Evolutionary conservation across 2,888 invertebrate genomes (phyloP).

Genomic region (Phengaris alcon): DNA sequence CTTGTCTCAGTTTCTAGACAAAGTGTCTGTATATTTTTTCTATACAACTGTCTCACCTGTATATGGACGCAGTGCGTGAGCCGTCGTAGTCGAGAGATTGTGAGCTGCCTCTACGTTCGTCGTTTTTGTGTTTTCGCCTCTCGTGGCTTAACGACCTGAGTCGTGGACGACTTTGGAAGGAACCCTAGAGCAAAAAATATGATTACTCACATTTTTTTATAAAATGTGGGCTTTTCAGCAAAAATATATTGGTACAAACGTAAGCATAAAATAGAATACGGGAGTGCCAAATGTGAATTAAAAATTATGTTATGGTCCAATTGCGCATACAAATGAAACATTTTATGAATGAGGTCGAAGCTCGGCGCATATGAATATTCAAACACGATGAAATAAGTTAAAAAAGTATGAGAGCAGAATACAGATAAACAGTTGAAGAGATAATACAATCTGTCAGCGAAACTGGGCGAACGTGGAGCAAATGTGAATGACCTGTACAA

Average conservation of each 20-base stretch:
- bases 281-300: conserved; percentile 16
- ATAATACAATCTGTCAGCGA: conserved; percentile 15
- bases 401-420: background rate
- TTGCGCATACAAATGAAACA: conserved; percentile 15
- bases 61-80: conserved; percentile 55
- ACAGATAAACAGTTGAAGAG: background rate
- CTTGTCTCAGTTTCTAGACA: background rate
- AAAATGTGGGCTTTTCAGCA: background rate
- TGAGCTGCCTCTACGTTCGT: conserved; percentile 51
- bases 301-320: conserved; percentile 18
- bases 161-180: conserved; percentile 52
- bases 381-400: conserved; percentile 6
- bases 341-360: conserved; percentile 14
- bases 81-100: conserved; percentile 52
- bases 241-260: background rate
- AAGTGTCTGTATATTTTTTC: background rate
- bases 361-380: background rate
- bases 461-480: conserved; percentile 7
- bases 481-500: background rate
- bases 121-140: conserved; percentile 42
- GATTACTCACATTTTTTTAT: background rate
- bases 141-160: conserved; percentile 64
- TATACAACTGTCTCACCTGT: conserved; percentile 48
- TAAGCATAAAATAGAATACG: conserved; percentile 6
- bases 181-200: conserved; percentile 44